phyloP scores from a whole-genome alignment of 2,113 vertebrate species.

The Cavia aperea region DNA sequence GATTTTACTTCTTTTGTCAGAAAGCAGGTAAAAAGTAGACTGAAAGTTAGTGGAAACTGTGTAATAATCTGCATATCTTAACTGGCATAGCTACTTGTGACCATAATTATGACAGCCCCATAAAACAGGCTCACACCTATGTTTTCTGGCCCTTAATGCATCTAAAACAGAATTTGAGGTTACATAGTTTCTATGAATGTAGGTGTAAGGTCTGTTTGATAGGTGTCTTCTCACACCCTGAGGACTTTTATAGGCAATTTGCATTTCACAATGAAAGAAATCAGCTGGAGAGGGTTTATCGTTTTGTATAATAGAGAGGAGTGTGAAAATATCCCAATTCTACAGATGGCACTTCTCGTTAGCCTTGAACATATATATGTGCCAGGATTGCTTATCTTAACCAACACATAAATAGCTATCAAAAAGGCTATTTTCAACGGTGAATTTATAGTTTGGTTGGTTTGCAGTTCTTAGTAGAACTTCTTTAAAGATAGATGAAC shows the following conservation, averaged over 20 bases:
- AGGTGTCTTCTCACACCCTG: conserved; percentile 79
- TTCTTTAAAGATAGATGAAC: conserved; percentile 71
- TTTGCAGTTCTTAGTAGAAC: conserved; percentile 65
- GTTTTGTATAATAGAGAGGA: conserved; percentile 77
- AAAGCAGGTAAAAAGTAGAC: conserved; percentile 45
- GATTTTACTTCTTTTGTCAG: conserved; percentile 43
- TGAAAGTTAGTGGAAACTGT: conserved; percentile 52
- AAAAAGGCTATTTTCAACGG: conserved; percentile 68
- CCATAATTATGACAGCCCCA: conserved; percentile 60
- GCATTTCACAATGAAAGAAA: conserved; percentile 78
- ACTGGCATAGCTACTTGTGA: conserved; percentile 58
- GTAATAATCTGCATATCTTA: conserved; percentile 54
- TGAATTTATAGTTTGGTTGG: conserved; percentile 67
- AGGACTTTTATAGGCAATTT: conserved; percentile 80
- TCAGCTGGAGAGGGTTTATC: conserved; percentile 79
- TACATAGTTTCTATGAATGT: conserved; percentile 62
- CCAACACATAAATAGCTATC: conserved; percentile 47
- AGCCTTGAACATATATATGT: conserved; percentile 70
- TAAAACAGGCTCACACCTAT: conserved; percentile 68
- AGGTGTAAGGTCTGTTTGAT: conserved; percentile 75
- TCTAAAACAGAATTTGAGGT: conserved; percentile 69
- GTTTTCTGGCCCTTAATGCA: conserved; percentile 70
- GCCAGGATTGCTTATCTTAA: conserved; percentile 70
- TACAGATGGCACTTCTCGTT: conserved; percentile 77
- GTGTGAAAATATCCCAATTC: conserved; percentile 78